Evolutionary conservation across 2,797 vertebrate genomes (phyloP), one percentile per base, ranked within the genome.

Genomic region (Malacoctenus gilli): DNA sequence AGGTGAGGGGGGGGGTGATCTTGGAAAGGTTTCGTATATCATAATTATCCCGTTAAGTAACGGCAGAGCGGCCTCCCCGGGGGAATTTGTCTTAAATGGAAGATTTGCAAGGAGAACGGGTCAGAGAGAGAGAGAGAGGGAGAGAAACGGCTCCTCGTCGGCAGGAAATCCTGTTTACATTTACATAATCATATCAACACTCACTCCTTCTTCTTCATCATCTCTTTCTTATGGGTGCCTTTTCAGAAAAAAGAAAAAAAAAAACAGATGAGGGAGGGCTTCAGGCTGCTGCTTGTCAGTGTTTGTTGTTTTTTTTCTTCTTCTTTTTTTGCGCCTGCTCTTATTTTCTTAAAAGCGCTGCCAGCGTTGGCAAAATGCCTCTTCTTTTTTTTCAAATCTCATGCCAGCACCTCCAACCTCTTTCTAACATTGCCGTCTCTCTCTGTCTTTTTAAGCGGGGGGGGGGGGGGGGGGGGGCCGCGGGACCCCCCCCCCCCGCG

Each of bases 1-100:
- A 5, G 3, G 31, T 8, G 35, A n/a, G n/a, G 10, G 54, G 67
- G 63, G 59, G 67, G 64, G 49, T 68, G 80, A 84, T 85, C 85
- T 85, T 86, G 84, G 85, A 87, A 88, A 85, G 86, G 86, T 89
- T 90, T 89, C 86, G 87, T 88, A 88, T 89, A 85, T 89, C 87
- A 88, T 91, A 91, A 91, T 91, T 91, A 91, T 91, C 88, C 89
- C 77, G 88, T 89, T 90, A 90, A 89, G 87, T 89, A 91, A 88
- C 86, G 84, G 84, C 82, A 75, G 77, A 86, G 82, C 79, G 63
- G 75, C 69, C 80, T 85, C 82, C 88, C 78, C 72, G 59, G 68
- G 85, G 86, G 89, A 86, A 88, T 88, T 84, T 53, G 76, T 87
- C 89, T 90, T 89, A 90, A 91, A 91, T 89, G 85, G 87, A 86